Base-by-base conservation (phyloP, 1,140 invertebrate species). In the Cyclargus thomasi region DNA sequence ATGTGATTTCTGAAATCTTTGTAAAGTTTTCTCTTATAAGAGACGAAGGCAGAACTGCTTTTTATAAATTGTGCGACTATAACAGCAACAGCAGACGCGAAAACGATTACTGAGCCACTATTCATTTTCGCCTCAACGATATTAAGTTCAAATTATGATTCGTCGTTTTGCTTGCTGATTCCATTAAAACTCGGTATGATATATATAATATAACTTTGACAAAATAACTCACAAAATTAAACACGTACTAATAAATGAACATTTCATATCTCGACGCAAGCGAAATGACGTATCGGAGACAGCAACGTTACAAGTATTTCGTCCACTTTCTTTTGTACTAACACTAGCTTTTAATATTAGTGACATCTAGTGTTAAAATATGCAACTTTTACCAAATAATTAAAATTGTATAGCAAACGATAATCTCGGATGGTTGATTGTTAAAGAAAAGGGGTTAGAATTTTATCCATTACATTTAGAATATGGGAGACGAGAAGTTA, bases 361-460 rank as follows among this genome's bases (percentile, higher is more conserved):
- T 88, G 89, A 90, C 90, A 90, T 86, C 77, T 91, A 91, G 89
- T 86, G 85, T 86, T 88, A 90, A 89, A 82, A 83, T 20, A 82
- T 86, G 85, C 82, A 90, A 89, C 69, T 84, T 47, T 85, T 86
- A 89, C 83, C 72, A 74, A 82, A 80, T 78, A 78, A 76, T 57
- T 77, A 79, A 78, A 78, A 70, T 74, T 75, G 77, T 79, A 78
- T 80, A 68, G 71, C 81, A 77, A 72, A 68, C 55, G 69, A 74
- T 70, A 76, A 76, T 77, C 77, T 79, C 78, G 79, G 79, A 85
- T 83, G 82, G 88, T 90, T 82, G 88, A 86, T 88, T 91, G 86
- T 90, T 90, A 90, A 81, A 83, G 79, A 80, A 79, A 78, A 76
- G 75, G 80, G 75, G 80, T 86, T 89, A 81, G 87, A 90, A 90